Evolutionary conservation across 2,113 vertebrate species (phyloP), one percentile per base, ranked within the genome.

Genomic region (Lycocorax pyrrhopterus): DNA sequence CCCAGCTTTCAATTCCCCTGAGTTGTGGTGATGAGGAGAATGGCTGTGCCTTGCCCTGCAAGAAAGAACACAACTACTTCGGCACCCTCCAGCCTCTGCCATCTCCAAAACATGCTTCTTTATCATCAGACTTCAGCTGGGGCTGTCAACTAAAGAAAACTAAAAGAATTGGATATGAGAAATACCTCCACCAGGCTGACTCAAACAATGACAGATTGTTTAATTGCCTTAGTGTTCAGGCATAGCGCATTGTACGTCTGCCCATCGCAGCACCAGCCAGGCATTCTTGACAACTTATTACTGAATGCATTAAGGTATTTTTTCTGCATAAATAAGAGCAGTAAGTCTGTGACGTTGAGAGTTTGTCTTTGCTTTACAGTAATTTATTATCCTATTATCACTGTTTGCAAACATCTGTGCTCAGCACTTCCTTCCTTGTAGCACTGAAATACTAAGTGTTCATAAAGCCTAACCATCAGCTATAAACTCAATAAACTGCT

Each of bases 381-480:
- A 97, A 98, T 98, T 98, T 98, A 98, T 97, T 97, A 97, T 94
- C 90, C 94, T 97, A 95, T 98, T 98, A 98, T 95, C 89, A 90
- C 93, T 97, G 97, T 96, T 96, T 96, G 95, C 94, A 97, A 97
- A 96, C 94, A 94, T 97, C 97, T 97, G 76, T 75, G 71, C 78
- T 97, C 94, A 94, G 97, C 97, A 97, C 74, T 97, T 95, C 77
- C 81, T 92, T 89, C 66, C 37, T 88, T 80, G 64, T 55, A 92
- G 90, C 73, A 44, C 96, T 95, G 98, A 97, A 97, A 95, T 93
- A 97, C 95, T 94, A 84, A 78, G 69, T 13, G 25, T 90, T 86
- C 8, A 35, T 69, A 74, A 87, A 93, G 76, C 74, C 85, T 87
- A 91, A 86, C 84, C 55, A 37, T 68, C 58, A 66, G 81, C 90